Evolutionary conservation across 2,888 invertebrate genomes (phyloP).

Genomic region (Diaprepes abbreviatus): DNA sequence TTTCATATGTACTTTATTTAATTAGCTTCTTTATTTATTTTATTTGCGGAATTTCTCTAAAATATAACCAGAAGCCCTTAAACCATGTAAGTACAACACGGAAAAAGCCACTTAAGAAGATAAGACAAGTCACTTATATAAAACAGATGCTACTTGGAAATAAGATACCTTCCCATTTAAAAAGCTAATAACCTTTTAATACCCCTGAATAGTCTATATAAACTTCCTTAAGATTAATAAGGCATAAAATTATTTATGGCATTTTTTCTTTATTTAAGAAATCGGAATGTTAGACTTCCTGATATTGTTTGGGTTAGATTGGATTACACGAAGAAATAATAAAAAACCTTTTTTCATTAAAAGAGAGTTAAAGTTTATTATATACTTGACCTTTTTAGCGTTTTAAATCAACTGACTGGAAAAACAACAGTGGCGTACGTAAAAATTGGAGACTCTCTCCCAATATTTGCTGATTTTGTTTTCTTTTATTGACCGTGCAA

Average conservation of each 20-base stretch:
- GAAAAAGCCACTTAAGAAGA: conserved; percentile 23
- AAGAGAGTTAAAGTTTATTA: no score
- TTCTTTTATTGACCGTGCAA: no score
- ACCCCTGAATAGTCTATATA: conserved; percentile 4
- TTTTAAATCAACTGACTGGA: no score
- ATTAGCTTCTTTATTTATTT: no score
- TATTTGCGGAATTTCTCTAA: no score
- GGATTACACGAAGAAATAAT: neutral
- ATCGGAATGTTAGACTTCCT: neutral
- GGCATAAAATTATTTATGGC: conserved; percentile 7
- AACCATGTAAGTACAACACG: neutral
- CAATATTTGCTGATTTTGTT: no score
- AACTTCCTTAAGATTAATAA: conserved; percentile 9
- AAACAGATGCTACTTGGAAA: conserved; percentile 24
- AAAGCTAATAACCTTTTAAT: conserved; percentile 24
- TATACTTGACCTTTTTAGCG: no score
- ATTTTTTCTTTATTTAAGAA: neutral
- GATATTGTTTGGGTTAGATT: neutral
- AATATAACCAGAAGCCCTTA: conserved; percentile 16
- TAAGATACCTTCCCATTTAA: conserved; percentile 20
- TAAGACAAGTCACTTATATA: conserved; percentile 13
- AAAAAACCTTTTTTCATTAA: no score
- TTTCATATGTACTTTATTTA: no score
- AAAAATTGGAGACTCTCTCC: no score
- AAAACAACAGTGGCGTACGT: no score